Evolutionary conservation across 2,888 invertebrate genomes (phyloP).

Genomic region (Cryptocheilus praepositus): DNA sequence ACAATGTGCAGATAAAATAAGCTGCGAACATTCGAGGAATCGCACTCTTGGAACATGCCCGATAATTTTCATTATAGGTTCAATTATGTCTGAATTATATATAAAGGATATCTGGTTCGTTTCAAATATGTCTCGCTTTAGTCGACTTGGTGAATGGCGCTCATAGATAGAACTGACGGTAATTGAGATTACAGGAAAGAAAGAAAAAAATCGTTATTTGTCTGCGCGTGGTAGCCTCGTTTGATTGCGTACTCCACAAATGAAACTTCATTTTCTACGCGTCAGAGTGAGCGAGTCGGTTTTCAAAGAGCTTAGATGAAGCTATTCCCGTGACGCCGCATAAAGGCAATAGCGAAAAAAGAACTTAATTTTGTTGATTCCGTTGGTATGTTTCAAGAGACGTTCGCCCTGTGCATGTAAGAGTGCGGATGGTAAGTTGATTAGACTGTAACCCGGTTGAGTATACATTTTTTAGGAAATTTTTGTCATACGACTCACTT

Average conservation of each 20-base stretch:
- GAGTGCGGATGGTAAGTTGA: conserved; percentile 22
- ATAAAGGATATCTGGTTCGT: too few relatives aligned
- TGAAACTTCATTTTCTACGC: conserved; percentile 18
- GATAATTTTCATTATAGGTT: background rate
- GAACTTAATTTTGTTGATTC: conserved; percentile 46
- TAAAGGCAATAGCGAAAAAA: conserved; percentile 23
- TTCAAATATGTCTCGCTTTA: too few relatives aligned
- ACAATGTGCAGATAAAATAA: too few relatives aligned
- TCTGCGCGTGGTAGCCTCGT: background rate
- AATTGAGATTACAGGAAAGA: background rate
- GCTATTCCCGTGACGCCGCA: conserved; percentile 36
- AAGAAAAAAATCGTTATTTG: background rate
- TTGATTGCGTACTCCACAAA: conserved; percentile 12
- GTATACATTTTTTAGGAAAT: conserved; percentile 45
- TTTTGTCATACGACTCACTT: conserved; percentile 27
- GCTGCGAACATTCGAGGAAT: too few relatives aligned
- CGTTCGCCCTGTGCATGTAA: conserved; percentile 11
- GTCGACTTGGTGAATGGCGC: background rate
- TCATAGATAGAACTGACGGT: background rate
- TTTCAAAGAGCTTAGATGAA: conserved; percentile 34
- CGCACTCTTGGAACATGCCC: background rate
- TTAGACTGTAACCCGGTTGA: conserved; percentile 42
- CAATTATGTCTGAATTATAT: too few relatives aligned
- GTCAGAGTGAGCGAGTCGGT: conserved; percentile 30
- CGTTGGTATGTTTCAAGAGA: conserved; percentile 23